Base-by-base conservation (phyloP, 2,797 vertebrate genomes). In the Melanotaenia parkinsoni region DNA sequence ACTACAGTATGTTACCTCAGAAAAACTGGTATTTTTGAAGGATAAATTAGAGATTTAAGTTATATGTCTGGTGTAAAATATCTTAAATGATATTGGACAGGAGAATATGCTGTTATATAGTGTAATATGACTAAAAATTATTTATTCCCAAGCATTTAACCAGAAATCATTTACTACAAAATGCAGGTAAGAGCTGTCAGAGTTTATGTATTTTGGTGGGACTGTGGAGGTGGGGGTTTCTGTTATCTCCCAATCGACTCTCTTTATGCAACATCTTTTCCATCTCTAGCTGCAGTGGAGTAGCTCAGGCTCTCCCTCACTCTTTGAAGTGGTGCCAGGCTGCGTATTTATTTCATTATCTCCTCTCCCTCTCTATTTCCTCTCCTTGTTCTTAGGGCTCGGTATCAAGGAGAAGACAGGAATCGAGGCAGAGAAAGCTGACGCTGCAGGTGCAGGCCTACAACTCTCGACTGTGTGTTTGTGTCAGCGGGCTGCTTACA, bases 271-370 rank as follows among this genome's bases (percentile, higher is more conserved):
- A 90, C 84, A 86, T 87, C 70, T 77, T 79, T 85, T 81, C 80
- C 72, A 78, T 79, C 76, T 82, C 80, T 28, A 71, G 81, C 82
- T 82, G 85, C 83, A 81, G 84, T 54, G 40, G 53, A 86, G 77
- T 81, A 85, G 71, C 86, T 84, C 80, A 80, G 83, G 62, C 84
- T 79, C 82, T 84, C 61, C 64, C 65, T 84, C 74, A 68, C 76
- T 88, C 89, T 91, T 89, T 92, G 89, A 92, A 89, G 89, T 80
- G 70, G 79, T 89, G 87, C 92, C 92, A 91, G 80, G 81, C 86
- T 81, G 76, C 77, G 81, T 88, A 88, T 90, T 91, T 90, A 90
- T 92, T 91, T 91, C 86, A 92, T 91, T 91, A 90, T 91, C 87
- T 90, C 71, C 78, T 74, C 79, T 87, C 80, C 63, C 73, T 86